Percentiles rank a stretch among this genome's conserved stretches.
phyloP scores from a whole-genome alignment of 2,113 vertebrate species.

The Psittacus erithacus region DNA sequence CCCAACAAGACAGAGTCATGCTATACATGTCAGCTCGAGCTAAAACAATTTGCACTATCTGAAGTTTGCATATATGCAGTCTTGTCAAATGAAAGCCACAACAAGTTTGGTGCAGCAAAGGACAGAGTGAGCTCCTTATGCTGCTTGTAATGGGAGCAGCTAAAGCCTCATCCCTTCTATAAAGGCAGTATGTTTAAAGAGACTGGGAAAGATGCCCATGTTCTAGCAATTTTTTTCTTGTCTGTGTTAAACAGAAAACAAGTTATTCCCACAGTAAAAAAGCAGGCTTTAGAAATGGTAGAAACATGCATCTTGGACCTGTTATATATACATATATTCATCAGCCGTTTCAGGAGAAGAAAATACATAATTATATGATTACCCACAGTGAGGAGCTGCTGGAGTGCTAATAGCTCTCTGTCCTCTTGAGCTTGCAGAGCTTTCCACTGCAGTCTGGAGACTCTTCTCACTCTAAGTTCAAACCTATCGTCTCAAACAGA shows the following conservation, averaged over 20 bases:
- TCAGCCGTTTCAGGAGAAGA: not conserved
- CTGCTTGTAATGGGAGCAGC: constrained; percentile 39
- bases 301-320: not conserved
- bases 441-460: not conserved
- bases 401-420: constrained; percentile 8
- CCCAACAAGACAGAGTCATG: accelerated
- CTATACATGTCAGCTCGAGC: not conserved
- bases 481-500: not conserved
- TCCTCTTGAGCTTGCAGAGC: not conserved
- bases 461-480: not conserved
- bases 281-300: not conserved
- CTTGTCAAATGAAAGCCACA: constrained; percentile 42
- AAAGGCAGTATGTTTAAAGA: constrained; percentile 40
- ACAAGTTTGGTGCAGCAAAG: constrained; percentile 23
- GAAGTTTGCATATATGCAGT: not conserved
- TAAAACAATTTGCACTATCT: not conserved
- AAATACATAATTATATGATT: not conserved
- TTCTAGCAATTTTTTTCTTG: constrained; percentile 43
- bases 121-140: constrained; percentile 51
- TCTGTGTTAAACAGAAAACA: constrained; percentile 14
- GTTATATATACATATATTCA: not conserved
- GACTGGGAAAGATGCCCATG: constrained; percentile 40
- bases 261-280: constrained; percentile 18
- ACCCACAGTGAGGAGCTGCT: constrained; percentile 13
- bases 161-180: constrained; percentile 6